phyloP scores from a whole-genome alignment of 1,140 invertebrate species.

The Drosophila ironensis region DNA sequence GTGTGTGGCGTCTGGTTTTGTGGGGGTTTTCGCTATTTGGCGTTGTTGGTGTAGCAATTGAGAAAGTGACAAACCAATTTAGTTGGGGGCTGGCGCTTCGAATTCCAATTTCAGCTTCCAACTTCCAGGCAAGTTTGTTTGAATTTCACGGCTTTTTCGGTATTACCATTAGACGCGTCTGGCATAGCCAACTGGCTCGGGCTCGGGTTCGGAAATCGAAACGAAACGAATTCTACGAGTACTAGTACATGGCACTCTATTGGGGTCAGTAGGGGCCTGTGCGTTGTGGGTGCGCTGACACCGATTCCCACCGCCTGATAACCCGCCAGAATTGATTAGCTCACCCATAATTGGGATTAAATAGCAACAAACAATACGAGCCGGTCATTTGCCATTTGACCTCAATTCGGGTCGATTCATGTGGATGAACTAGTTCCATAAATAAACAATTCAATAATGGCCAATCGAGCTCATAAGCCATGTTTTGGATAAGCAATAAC shows the following conservation, averaged over 20 bases:
- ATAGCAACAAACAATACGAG: neutral
- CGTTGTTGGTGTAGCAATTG: no score
- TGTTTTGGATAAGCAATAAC: neutral
- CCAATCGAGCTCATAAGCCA: neutral
- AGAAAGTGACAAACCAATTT: slow-evolving; percentile 37
- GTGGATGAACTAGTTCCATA: neutral
- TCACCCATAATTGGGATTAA: neutral
- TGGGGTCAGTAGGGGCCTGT: slow-evolving; percentile 19
- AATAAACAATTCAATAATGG: neutral
- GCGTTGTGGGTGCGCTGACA: slow-evolving; percentile 34
- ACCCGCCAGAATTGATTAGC: neutral
- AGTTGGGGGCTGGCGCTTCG: slow-evolving; percentile 24
- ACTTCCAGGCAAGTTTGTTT: slow-evolving; percentile 17
- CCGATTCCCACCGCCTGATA: slow-evolving; percentile 31
- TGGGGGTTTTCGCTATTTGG: no score
- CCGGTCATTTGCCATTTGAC: neutral
- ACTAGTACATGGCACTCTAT: slow-evolving; percentile 9
- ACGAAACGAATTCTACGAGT: neutral
- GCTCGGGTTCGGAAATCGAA: neutral
- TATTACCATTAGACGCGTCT: slow-evolving; percentile 9
- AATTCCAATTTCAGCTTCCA: slow-evolving; percentile 21
- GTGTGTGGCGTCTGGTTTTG: no score
- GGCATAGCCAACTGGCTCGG: slow-evolving; percentile 21
- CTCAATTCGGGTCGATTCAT: no score
- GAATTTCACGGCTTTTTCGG: no score